Conservation (phyloP, 2,797 vertebrate genomes). For the Chromobotia macracanthus region DNA sequence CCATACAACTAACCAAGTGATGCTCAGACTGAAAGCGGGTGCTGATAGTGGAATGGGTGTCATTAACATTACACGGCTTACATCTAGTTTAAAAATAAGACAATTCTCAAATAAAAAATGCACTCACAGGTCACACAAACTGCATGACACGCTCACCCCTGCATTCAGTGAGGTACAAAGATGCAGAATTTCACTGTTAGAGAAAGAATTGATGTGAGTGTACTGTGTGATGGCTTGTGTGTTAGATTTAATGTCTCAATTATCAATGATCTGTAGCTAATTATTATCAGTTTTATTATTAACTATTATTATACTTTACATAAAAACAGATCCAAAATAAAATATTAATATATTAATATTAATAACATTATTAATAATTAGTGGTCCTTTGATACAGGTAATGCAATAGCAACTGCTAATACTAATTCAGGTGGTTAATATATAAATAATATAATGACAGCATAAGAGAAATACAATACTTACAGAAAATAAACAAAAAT, state of each 20-base stretch:
- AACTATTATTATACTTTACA: no score
- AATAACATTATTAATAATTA: background rate
- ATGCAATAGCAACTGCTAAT: background rate
- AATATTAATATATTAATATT: background rate
- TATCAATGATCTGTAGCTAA: background rate
- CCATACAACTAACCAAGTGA: background rate
- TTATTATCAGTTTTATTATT: no score
- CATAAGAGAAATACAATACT: background rate
- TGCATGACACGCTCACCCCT: constrained; percentile 52
- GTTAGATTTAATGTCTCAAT: background rate
- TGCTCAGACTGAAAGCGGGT: background rate
- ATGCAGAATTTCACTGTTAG: constrained; percentile 41
- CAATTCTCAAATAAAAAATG: no score
- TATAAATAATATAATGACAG: background rate
- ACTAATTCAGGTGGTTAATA: background rate
- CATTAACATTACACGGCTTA: background rate
- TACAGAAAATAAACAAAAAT: no score
- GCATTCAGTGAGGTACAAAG: constrained; percentile 31
- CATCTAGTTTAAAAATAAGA: background rate
- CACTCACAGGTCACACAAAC: constrained; percentile 14
- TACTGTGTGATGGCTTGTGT: background rate
- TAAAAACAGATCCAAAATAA: no score
- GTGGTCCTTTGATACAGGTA: background rate
- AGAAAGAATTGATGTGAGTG: constrained; percentile 34
- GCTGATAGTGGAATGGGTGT: background rate